Percentiles rank a stretch among this genome's conserved stretches.
Evolutionary conservation across 2,113 vertebrate species (phyloP).

Genomic region (Pelmatolapia mariae): DNA sequence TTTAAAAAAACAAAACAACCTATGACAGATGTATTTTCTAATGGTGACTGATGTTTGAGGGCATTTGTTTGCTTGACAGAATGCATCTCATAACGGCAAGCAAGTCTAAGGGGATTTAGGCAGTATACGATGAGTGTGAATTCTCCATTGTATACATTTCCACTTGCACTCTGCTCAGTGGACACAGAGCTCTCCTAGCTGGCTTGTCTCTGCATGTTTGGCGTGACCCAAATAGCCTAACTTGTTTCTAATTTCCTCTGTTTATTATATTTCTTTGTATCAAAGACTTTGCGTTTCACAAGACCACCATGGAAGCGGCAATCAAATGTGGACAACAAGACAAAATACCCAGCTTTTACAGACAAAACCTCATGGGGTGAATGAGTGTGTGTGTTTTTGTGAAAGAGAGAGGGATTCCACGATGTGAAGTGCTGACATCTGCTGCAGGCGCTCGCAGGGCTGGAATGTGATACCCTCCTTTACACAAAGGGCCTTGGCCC

Average conservation of each 20-base stretch:
- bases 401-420: slow-evolving; percentile 57
- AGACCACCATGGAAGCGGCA: slow-evolving; percentile 67
- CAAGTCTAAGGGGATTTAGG: slow-evolving; percentile 36
- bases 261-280: slow-evolving; percentile 64
- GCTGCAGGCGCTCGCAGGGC: slow-evolving; percentile 66
- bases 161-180: background rate
- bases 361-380: slow-evolving; percentile 57
- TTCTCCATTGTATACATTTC: slow-evolving; percentile 48
- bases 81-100: background rate
- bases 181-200: background rate
- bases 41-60: background rate
- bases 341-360: slow-evolving; percentile 63
- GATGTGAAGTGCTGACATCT: slow-evolving; percentile 76
- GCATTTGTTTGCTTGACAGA: slow-evolving; percentile 38
- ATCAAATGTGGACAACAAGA: slow-evolving; percentile 55
- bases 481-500: slow-evolving; percentile 67
- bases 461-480: slow-evolving; percentile 76
- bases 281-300: slow-evolving; percentile 41
- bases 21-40: background rate
- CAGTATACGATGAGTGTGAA: slow-evolving; percentile 1
- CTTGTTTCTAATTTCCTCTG: slow-evolving; percentile 66
- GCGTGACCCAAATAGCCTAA: slow-evolving; percentile 35
- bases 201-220: slow-evolving; percentile 21
- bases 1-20: background rate
- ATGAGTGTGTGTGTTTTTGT: background rate